phyloP scores from a whole-genome alignment of 2,888 invertebrate genomes.

The Hypomecis atomaria region DNA sequence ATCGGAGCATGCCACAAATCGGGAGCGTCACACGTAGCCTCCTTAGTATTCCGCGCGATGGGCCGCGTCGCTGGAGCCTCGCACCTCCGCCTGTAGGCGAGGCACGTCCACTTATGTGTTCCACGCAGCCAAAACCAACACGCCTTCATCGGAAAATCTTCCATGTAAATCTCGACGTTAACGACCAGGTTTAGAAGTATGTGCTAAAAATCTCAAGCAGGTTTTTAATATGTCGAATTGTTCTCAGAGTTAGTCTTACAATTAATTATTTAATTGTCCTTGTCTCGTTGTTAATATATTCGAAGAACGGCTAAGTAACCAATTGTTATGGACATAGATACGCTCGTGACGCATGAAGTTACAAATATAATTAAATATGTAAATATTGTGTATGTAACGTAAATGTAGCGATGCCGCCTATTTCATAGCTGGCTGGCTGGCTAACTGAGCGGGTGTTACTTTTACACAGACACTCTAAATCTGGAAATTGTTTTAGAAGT shows the following conservation, averaged over 20 bases:
- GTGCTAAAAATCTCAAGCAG: slow-evolving; percentile 73
- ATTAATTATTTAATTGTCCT: slow-evolving; percentile 7
- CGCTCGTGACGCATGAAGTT: slow-evolving; percentile 2
- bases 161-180: slow-evolving; percentile 82
- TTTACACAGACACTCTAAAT: too few species aligned
- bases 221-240: slow-evolving; percentile 38
- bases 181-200: slow-evolving; percentile 78
- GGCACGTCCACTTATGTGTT: slow-evolving; percentile 82
- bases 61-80: slow-evolving; percentile 70
- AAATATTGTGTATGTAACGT: not conserved
- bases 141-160: slow-evolving; percentile 76
- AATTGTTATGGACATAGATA: slow-evolving; percentile 12
- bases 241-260: slow-evolving; percentile 10
- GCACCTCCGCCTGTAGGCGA: slow-evolving; percentile 72
- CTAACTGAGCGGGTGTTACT: too few species aligned
- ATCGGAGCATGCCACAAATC: slow-evolving; percentile 82
- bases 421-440: too few species aligned
- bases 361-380: not conserved
- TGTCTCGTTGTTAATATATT: slow-evolving; percentile 7
- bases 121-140: slow-evolving; percentile 80
- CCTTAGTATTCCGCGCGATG: slow-evolving; percentile 77
- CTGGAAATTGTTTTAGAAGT: too few species aligned
- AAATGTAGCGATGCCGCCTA: not conserved
- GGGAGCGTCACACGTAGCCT: slow-evolving; percentile 76
- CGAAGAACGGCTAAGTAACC: not conserved